Conservation (phyloP, 2,113 vertebrate species). For the Notothenia rossii region DNA sequence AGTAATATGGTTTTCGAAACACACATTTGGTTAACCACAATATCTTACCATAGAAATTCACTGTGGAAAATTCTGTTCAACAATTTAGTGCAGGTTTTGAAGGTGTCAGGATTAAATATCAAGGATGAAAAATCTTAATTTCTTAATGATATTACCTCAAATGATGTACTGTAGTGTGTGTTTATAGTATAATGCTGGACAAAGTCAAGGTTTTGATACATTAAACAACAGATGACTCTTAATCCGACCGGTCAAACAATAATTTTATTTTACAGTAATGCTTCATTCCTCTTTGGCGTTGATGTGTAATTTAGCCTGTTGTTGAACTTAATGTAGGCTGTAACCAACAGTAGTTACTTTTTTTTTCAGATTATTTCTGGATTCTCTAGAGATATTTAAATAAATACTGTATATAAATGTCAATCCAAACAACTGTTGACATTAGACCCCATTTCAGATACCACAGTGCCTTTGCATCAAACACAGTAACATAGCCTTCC, state of each 20-base stretch:
- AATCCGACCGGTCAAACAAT: constrained; percentile 5
- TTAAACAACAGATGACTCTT: constrained; percentile 4
- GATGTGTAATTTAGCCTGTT: constrained; percentile 14
- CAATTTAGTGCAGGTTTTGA: constrained; percentile 52
- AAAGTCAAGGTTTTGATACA: constrained; percentile 1
- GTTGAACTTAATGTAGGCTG: not conserved
- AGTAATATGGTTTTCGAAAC: constrained; percentile 61
- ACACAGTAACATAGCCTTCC: constrained; percentile 36
- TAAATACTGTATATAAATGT: constrained; percentile 64
- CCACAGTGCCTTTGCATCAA: constrained; percentile 12
- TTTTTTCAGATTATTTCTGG: constrained; percentile 28
- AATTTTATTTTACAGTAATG: constrained; percentile 10
- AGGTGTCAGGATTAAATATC: constrained; percentile 27
- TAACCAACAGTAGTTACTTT: constrained; percentile 3
- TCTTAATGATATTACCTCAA: constrained; percentile 7
- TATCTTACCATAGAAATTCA: constrained; percentile 30
- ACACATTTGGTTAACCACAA: constrained; percentile 58
- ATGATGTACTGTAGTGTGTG: not conserved
- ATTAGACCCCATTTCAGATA: constrained; percentile 54
- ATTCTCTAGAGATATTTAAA: constrained; percentile 49
- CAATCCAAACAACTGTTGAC: constrained; percentile 61
- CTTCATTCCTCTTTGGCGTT: constrained; percentile 6
- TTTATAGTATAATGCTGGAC: not conserved
- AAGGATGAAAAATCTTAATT: constrained; percentile 1
- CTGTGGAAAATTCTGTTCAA: constrained; percentile 25